A percentile compares a stretch with the other conserved stretches of the same genome.
Evolutionary conservation across 1,140 invertebrate species (phyloP).

Genomic region (Nomia melanderi): DNA sequence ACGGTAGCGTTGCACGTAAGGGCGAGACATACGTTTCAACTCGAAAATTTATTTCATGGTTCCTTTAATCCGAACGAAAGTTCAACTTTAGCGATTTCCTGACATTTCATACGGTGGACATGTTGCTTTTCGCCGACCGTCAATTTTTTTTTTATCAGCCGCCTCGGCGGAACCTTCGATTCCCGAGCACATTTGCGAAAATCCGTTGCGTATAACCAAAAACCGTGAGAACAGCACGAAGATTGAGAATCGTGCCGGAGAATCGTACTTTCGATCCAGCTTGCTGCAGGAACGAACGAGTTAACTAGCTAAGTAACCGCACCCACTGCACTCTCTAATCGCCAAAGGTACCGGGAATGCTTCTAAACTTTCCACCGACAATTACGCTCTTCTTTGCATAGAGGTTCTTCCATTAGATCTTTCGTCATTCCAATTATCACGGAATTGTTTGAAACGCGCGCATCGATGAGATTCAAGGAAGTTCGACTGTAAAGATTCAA

Average conservation of each 20-base stretch:
- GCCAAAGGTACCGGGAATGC: slow-evolving; percentile 33
- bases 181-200: too few relatives aligned
- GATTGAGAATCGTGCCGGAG: slow-evolving; percentile 17
- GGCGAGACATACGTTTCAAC: background rate
- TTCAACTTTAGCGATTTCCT: background rate
- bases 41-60: slow-evolving; percentile 38
- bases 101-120: slow-evolving; percentile 16
- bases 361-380: slow-evolving; percentile 43
- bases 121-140: slow-evolving; percentile 26
- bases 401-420: slow-evolving; percentile 17
- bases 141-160: slow-evolving; percentile 7
- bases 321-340: slow-evolving; percentile 43
- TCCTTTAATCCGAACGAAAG: slow-evolving; percentile 18
- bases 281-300: slow-evolving; percentile 7
- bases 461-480: slow-evolving; percentile 21
- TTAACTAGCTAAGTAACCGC: slow-evolving; percentile 49
- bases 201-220: slow-evolving; percentile 9
- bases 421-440: slow-evolving; percentile 38
- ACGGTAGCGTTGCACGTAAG: background rate
- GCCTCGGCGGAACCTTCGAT: too few relatives aligned
- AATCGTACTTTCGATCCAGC: slow-evolving; percentile 29
- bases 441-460: slow-evolving; percentile 9
- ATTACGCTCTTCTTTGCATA: slow-evolving; percentile 21
- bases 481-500: too few relatives aligned
- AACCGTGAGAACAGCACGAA: background rate